Base-by-base conservation (phyloP, 2,113 vertebrate species). In the Crypturellus undulatus region DNA sequence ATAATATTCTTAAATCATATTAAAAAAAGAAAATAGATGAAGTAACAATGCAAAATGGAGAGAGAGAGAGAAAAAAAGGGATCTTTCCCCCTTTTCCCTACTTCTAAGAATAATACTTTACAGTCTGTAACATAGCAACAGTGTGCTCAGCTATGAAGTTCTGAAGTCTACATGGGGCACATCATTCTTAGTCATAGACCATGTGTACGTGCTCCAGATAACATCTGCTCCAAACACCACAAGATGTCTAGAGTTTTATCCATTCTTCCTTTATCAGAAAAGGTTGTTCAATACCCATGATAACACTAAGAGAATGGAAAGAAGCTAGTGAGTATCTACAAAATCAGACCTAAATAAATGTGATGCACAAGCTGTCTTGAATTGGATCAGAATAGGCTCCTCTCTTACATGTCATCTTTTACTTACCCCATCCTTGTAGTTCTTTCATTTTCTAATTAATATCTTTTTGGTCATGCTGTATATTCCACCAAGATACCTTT, bases 151-250 rank as follows among this genome's bases (percentile, higher is more conserved):
- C 7, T 47, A 24, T 18, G 63, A 78, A 77, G 10, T 18, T 78
- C 36, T 19, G 34, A 81, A 43, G 45, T 36, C 17, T 36, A 3
- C 0, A 0, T 5, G 13, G 28, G 24, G 14, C 34, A 42, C 18
- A 24, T 40, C 11, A 42, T 8, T 38, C 10, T 21, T 34, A 76
- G 75, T 47, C 58, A 56, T 32, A 59, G 18, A 45, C 20, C 17
- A 36, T 6, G 3, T 43, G 9, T 20, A 56, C 51, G 16, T 34
- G 17, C 24, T 30, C 1, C 32, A 77, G 34, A 30, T 30, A 49
- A 58, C 0, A 1, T 8, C 43, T 62, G n/a, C 12, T 21, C 28
- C 49, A 25, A 49, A 17, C 15, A 70, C 14, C 25, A 6, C 1
- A 10, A 10, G 36, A 22, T 71, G 8, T 34, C 38, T 68, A 6